phyloP scores from a whole-genome alignment of 2,888 invertebrate genomes.

The Thumatha senex region DNA sequence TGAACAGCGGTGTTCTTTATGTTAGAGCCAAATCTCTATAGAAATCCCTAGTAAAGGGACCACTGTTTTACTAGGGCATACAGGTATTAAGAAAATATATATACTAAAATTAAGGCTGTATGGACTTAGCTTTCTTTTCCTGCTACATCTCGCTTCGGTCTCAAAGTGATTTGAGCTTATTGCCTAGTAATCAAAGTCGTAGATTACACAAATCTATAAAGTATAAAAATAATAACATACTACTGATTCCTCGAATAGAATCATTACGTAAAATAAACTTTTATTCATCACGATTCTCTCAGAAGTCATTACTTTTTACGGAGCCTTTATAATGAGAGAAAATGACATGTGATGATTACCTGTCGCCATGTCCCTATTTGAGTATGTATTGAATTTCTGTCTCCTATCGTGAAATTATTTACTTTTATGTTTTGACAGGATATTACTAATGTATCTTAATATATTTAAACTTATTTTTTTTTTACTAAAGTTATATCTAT shows the following conservation, averaged over 20 bases:
- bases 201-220: slow-evolving; percentile 4
- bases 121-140: too few relatives aligned
- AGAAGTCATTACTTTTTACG: slow-evolving; percentile 40
- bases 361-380: slow-evolving; percentile 18
- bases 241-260: slow-evolving; percentile 31
- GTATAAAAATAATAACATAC: slow-evolving; percentile 21
- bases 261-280: slow-evolving; percentile 36
- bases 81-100: too few relatives aligned
- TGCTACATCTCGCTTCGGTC: too few relatives aligned
- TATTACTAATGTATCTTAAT: too few relatives aligned
- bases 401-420: slow-evolving; percentile 13
- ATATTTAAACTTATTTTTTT: too few relatives aligned
- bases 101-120: too few relatives aligned
- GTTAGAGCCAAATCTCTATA: too few relatives aligned
- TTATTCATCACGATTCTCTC: slow-evolving; percentile 41
- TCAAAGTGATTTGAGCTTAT: too few relatives aligned
- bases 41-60: too few relatives aligned
- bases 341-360: slow-evolving; percentile 39
- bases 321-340: slow-evolving; percentile 39
- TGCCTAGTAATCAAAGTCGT: neutral
- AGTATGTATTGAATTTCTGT: slow-evolving; percentile 17
- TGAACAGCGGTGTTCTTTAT: too few relatives aligned
- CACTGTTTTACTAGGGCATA: too few relatives aligned
- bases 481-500: too few relatives aligned
- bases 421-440: slow-evolving; percentile 5